phyloP scores from a whole-genome alignment of 2,797 vertebrate species.

The Sebastes kiyomatsui region DNA sequence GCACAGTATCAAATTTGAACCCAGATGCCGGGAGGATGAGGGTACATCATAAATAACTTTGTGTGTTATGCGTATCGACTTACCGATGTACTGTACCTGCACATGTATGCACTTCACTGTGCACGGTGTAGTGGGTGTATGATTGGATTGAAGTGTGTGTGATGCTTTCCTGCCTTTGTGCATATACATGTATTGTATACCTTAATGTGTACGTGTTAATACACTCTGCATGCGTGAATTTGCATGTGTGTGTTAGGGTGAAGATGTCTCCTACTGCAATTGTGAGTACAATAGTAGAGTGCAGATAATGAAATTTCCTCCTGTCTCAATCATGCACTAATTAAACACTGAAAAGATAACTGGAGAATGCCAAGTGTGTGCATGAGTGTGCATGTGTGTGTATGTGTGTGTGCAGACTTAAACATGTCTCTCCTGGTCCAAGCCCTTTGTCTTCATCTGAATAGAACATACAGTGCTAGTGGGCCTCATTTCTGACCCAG shows the following conservation, averaged over 20 bases:
- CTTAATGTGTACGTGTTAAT: background rate
- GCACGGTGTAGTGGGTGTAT: constrained; percentile 5
- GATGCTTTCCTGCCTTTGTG: background rate
- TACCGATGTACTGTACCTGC: constrained; percentile 9
- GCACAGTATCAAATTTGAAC: constrained; percentile 37
- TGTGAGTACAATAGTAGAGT: constrained; percentile 40
- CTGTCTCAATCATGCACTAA: constrained; percentile 44
- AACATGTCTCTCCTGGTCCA: background rate
- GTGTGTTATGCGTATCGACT: constrained; percentile 7
- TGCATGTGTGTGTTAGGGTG: constrained; percentile 4
- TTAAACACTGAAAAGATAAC: constrained; percentile 52
- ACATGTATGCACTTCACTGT: background rate
- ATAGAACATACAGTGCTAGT: background rate
- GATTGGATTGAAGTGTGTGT: constrained; percentile 30
- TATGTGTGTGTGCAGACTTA: background rate
- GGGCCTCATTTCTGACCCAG: background rate
- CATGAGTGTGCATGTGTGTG: background rate
- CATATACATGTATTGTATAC: background rate
- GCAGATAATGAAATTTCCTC: constrained; percentile 41
- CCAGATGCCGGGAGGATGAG: constrained; percentile 29
- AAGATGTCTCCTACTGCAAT: constrained; percentile 17
- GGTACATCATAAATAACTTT: constrained; percentile 48
- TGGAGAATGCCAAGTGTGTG: background rate
- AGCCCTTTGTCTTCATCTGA: background rate
- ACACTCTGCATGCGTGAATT: background rate